Base-by-base conservation (phyloP, 1,140 invertebrate genomes). In the Aradophagus sp. region DNA sequence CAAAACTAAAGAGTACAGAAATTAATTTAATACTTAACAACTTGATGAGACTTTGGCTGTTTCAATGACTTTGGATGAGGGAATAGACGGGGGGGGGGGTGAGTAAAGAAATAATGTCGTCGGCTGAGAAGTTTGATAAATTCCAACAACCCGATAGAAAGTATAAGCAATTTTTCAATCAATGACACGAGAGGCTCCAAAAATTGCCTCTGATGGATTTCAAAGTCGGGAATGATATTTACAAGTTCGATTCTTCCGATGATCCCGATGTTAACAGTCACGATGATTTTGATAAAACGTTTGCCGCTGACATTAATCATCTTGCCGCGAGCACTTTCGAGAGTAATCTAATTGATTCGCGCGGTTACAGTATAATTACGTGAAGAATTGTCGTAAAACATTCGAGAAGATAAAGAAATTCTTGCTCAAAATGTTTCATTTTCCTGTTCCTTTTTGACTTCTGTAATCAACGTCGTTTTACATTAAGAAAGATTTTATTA, bases 131-230 rank as follows among this genome's bases (percentile, higher is more conserved):
- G 44, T 61, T 61, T 48, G 45, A 50, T 61, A 50, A 48, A 61
- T 61, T 35, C 36, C 36, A 50, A 41, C 41, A 50, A 41, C 41
- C 1, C 44, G 13, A 41, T 50, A 29, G 44, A 38, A 58, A 58
- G 41, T 47, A 45, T 47, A 17, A 58, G 53, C 41, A 47, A 58
- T 58, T 45, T 58, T 58, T 47, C 41, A 61, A 61, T 59, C 56
- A 59, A 41, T 59, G 12, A 26, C 16, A 31, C 47, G 41, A 48
- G 42, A 45, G 41, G 31, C 41, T 47, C 10, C 42, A 45, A 17
- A 58, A 58, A 58, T 45, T 23, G 38, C 41, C 39, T 27, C 31
- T n/a, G 42, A 44, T 35, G 8, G 15, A 58, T 47, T 47, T 47
- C 32, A 26, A 55, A 19, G 17, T n/a, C n/a, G 2, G 17, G 5